Conservation (phyloP, 2,888 invertebrate species). For the Andrena bicolor region DNA sequence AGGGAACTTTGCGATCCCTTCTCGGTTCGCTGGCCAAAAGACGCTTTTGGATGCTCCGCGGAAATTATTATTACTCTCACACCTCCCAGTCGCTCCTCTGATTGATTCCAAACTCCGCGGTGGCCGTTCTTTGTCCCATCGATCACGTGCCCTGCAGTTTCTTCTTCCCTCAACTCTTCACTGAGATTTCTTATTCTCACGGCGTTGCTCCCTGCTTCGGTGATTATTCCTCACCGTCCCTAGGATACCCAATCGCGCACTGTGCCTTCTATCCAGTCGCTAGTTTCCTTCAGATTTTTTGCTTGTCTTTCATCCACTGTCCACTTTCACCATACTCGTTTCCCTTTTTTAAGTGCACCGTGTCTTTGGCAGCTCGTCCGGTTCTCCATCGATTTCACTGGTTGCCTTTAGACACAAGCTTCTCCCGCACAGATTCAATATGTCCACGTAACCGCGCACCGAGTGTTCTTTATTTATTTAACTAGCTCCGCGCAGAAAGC, state of each 20-base stretch:
- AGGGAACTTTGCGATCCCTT: slow-evolving; percentile 1
- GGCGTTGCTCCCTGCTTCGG: background rate
- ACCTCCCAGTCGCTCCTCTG: background rate
- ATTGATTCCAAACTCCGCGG: slow-evolving; percentile 16
- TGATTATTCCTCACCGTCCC: background rate
- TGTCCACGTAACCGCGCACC: background rate
- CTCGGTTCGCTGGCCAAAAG: slow-evolving; percentile 31
- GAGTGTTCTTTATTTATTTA: background rate
- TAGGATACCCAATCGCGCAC: too few relatives aligned
- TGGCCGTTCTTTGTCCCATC: background rate
- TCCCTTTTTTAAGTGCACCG: too few relatives aligned
- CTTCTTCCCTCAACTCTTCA: background rate
- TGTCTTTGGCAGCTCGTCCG: too few relatives aligned
- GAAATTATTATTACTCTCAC: slow-evolving; percentile 30
- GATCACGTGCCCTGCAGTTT: slow-evolving; percentile 12
- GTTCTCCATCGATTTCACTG: too few relatives aligned
- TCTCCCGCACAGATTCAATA: background rate
- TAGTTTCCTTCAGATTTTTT: background rate
- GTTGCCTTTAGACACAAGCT: background rate
- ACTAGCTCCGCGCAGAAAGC: background rate
- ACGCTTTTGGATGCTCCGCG: background rate
- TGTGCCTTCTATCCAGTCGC: too few relatives aligned
- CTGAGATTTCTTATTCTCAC: background rate
- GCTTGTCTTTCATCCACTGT: too few relatives aligned
- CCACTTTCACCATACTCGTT: too few relatives aligned